A percentile compares a stretch with the other conserved stretches of the same genome.
Conservation (phyloP, 2,888 invertebrate genomes). For the Brachypalpus laphriformis region DNA sequence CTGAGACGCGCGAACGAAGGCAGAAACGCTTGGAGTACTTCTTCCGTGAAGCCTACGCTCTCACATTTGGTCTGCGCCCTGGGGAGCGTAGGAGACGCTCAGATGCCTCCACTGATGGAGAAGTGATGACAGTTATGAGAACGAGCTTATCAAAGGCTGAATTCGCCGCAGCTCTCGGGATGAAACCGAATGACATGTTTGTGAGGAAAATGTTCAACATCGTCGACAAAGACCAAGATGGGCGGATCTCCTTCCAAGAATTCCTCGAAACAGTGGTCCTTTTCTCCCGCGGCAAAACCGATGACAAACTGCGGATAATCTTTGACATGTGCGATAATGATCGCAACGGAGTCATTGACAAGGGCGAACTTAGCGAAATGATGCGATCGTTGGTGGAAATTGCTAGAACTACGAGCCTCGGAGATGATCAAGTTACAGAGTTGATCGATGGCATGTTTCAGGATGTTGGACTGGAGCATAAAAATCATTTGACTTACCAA, state of each 20-base stretch:
- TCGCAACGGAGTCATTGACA: slow-evolving; percentile 96
- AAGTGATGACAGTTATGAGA: slow-evolving; percentile 96
- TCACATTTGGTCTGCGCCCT: slow-evolving; percentile 93
- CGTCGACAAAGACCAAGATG: slow-evolving; percentile 96
- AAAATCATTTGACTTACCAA: slow-evolving; percentile 94
- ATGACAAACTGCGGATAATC: slow-evolving; percentile 95
- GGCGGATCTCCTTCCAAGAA: slow-evolving; percentile 97
- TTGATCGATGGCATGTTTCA: slow-evolving; percentile 97
- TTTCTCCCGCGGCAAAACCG: slow-evolving; percentile 95
- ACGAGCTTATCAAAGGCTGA: slow-evolving; percentile 95
- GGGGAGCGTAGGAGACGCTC: slow-evolving; percentile 91
- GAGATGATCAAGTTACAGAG: slow-evolving; percentile 95
- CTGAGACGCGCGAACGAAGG: slow-evolving; percentile 96
- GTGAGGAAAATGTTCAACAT: slow-evolving; percentile 99
- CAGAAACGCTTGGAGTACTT: slow-evolving; percentile 97
- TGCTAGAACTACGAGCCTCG: slow-evolving; percentile 94
- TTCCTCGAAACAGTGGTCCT: slow-evolving; percentile 96
- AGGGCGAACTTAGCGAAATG: slow-evolving; percentile 96
- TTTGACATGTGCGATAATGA: slow-evolving; percentile 99
- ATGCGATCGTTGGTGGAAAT: slow-evolving; percentile 95
- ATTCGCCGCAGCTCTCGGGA: slow-evolving; percentile 97
- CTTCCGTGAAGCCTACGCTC: slow-evolving; percentile 97
- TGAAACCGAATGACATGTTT: slow-evolving; percentile 97
- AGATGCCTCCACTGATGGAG: slow-evolving; percentile 89
- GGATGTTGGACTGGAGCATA: slow-evolving; percentile 95